Evolutionary conservation across 2,113 vertebrate genomes (phyloP).

Genomic region (Lepus europaeus): DNA sequence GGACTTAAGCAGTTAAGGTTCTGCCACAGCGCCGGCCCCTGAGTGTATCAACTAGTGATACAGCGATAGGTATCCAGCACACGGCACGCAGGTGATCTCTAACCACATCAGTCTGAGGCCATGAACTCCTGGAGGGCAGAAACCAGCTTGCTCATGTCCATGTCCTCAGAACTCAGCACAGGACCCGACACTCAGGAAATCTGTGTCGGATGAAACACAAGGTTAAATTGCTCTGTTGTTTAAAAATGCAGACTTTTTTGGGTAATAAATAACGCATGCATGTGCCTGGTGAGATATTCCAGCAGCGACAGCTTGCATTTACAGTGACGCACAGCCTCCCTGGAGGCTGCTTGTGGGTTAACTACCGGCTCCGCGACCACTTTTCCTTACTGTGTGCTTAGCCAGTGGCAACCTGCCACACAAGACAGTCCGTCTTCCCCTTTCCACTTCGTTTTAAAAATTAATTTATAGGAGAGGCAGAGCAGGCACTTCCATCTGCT

Average conservation of each 20-base stretch:
- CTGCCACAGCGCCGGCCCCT: no score
- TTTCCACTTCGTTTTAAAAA: no score
- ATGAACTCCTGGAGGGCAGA: neutral
- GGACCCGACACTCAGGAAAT: neutral
- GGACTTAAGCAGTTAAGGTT: no score
- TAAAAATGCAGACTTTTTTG: neutral
- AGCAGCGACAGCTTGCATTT: neutral
- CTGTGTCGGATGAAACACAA: neutral
- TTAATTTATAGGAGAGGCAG: no score
- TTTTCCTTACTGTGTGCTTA: neutral
- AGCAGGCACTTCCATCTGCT: no score
- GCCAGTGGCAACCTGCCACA: neutral
- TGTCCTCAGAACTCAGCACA: neutral
- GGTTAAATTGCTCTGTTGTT: neutral
- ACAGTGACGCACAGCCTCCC: neutral
- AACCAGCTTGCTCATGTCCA: neutral
- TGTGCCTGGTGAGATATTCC: neutral
- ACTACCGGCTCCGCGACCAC: neutral
- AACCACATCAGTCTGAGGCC: neutral
- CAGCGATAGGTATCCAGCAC: neutral
- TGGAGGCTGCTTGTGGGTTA: neutral
- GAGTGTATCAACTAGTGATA: no score
- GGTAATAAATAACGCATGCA: neutral
- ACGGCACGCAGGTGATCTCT: neutral
- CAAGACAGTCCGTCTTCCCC: neutral